phyloP scores from a whole-genome alignment of 1,140 invertebrate genomes.

The Drosophila tristis region DNA sequence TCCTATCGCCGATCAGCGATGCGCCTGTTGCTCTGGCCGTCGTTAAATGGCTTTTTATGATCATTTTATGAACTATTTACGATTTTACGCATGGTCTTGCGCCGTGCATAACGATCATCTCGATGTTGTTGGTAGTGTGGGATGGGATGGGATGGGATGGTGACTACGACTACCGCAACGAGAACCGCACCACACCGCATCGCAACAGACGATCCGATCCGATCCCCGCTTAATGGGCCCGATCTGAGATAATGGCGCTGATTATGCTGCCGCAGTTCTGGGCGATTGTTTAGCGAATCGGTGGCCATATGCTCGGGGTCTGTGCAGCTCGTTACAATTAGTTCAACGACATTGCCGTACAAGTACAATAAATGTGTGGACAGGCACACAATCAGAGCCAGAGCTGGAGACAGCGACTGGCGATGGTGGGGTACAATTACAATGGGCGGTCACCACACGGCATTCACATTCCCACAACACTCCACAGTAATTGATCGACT shows the following conservation, averaged over 20 bases:
- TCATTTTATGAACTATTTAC: constrained; percentile 83
- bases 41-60: constrained; percentile 77
- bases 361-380: too few relatives aligned
- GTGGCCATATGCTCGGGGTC: constrained; percentile 1
- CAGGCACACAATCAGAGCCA: too few relatives aligned
- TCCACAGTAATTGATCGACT: constrained; percentile 38
- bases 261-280: constrained; percentile 31
- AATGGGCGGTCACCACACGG: constrained; percentile 37
- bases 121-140: constrained; percentile 8
- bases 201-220: constrained; percentile 27
- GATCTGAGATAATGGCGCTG: constrained; percentile 51
- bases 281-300: constrained; percentile 42
- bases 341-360: constrained; percentile 38
- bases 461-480: constrained; percentile 30
- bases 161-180: constrained; percentile 29
- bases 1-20: constrained; percentile 33
- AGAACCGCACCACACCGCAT: neutral
- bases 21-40: constrained; percentile 44
- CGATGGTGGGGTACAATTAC: constrained; percentile 30
- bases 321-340: constrained; percentile 50
- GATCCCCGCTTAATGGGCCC: constrained; percentile 51
- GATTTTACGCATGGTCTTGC: constrained; percentile 74
- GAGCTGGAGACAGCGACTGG: constrained; percentile 39
- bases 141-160: too few relatives aligned
- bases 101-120: constrained; percentile 76